Evolutionary conservation across 2,888 invertebrate genomes (phyloP), one percentile per base, ranked within the genome.

Genomic region (Hofmannophila pseudospretella): DNA sequence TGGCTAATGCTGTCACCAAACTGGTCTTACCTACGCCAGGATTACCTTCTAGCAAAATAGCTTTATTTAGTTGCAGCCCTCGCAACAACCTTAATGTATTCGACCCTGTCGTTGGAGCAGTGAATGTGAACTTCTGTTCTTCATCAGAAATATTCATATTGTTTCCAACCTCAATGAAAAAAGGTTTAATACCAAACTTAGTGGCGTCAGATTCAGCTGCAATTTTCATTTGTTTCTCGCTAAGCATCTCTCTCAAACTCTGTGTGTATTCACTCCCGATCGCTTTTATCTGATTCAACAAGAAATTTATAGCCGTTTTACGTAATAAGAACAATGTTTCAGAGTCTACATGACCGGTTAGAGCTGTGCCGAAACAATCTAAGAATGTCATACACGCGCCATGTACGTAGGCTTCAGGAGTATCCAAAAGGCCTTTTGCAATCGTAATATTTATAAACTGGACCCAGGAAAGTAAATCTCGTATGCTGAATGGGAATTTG

Each of bases 11-110:
- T 36, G 93, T 92, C 1, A 99, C 95, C 37, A 98, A 88, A 51
- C 97, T 97, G 0, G 99, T 99, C 81, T 99, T 99, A 2, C 99
- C 99, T 11, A 99, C 98, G 1, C 99, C 99, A 2, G 99, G 99
- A 55, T 97, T 96, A 1, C 97, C 99, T 87, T 99, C 99, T 10
- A 99, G 78, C 36, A 99, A 88, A 40, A 99, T 92, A 0, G 99
- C 97, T 70, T 97, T 96, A 43, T 94, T 94, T 41, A 98, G 75
- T 60, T 97, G 96, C 58, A 99, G 85, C 0, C 95, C 98, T 39
- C 99, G 90, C 25, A 99, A 75, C 7, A 99, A 69, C 41, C 97
- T 90, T 42, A 96, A 84, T 0, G 94, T 91, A 77, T 99, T 99
- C 12, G 89, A 85, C 32, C 91, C 90, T 0, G 95, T 94, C 0